Conservation (phyloP, 2,113 vertebrate species). For the Ifrita kowaldi region DNA sequence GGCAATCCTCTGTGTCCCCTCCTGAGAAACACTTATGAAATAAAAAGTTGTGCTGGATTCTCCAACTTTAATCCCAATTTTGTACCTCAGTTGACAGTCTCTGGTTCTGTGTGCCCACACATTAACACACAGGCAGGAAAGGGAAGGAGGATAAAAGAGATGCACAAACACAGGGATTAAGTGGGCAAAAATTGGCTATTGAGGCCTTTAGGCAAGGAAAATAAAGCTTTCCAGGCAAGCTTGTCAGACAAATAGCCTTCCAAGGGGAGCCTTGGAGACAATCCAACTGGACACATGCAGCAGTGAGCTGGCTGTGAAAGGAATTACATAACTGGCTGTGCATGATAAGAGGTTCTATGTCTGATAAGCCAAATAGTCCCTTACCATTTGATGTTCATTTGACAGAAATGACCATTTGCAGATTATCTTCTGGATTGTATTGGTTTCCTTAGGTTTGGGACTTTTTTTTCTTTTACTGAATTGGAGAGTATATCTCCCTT, state of each 20-base stretch:
- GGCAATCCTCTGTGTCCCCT: not conserved
- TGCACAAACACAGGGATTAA: not conserved
- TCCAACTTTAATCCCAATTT: not conserved
- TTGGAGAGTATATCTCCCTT: not conserved
- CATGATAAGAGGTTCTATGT: not conserved
- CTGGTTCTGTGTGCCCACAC: not conserved
- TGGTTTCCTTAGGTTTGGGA: not conserved
- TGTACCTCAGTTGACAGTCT: not conserved
- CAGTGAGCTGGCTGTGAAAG: not conserved
- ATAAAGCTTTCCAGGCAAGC: not conserved
- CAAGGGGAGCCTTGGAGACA: not conserved
- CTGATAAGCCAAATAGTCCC: not conserved
- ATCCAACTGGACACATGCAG: not conserved
- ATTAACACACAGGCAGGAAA: rapidly evolving
- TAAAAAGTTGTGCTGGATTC: not conserved
- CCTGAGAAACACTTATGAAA: not conserved
- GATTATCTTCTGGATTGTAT: not conserved
- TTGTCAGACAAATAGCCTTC: not conserved
- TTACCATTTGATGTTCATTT: not conserved
- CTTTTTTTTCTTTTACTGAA: not conserved
- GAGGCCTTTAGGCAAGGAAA: not conserved
- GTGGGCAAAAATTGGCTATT: not conserved
- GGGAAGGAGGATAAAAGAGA: not conserved
- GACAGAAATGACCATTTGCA: not conserved
- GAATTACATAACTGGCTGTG: not conserved